phyloP scores from a whole-genome alignment of 2,888 invertebrate species.

The Reticulitermes lucifugus region DNA sequence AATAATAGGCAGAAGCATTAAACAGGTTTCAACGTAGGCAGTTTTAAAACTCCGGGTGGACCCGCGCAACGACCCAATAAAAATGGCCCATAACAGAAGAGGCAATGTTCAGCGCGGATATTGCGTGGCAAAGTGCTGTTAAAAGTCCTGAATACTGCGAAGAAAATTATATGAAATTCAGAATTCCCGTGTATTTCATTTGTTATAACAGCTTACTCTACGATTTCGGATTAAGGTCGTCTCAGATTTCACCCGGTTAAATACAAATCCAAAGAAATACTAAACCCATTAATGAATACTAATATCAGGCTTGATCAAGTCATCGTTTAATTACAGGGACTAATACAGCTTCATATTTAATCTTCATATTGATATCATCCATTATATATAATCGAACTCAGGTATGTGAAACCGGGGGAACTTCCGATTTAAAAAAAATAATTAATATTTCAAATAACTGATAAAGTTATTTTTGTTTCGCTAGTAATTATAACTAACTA shows the following conservation, averaged over 20 bases:
- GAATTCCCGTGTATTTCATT: conserved; percentile 16
- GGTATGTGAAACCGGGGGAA: too few relatives aligned
- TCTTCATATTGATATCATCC: too few relatives aligned
- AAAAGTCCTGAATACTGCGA: conserved; percentile 10
- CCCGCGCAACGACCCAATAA: conserved; percentile 43
- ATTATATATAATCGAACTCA: too few relatives aligned
- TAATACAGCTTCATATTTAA: too few relatives aligned
- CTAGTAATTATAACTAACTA: too few relatives aligned
- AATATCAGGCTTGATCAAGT: too few relatives aligned
- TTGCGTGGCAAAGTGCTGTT: conserved; percentile 1
- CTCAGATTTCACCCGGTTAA: neutral
- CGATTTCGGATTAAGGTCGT: neutral
- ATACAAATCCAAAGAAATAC: too few relatives aligned
- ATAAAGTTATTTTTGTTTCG: too few relatives aligned
- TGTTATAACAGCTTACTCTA: neutral
- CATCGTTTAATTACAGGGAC: too few relatives aligned
- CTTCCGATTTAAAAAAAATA: too few relatives aligned
- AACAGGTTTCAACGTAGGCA: conserved; percentile 35
- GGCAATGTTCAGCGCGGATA: conserved; percentile 8
- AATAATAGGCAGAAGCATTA: conserved; percentile 39
- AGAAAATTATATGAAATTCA: conserved; percentile 19
- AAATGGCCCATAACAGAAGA: conserved; percentile 39
- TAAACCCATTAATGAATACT: too few relatives aligned
- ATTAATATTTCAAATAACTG: too few relatives aligned
- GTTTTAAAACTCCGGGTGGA: conserved; percentile 42